A percentile compares a stretch with the other conserved stretches of the same genome.
These are phyloP conservation scores for Dendrolimus kikuchii DNA, from an alignment of 1,140 invertebrate genomes.

Conservation along the genomic window DNA sequence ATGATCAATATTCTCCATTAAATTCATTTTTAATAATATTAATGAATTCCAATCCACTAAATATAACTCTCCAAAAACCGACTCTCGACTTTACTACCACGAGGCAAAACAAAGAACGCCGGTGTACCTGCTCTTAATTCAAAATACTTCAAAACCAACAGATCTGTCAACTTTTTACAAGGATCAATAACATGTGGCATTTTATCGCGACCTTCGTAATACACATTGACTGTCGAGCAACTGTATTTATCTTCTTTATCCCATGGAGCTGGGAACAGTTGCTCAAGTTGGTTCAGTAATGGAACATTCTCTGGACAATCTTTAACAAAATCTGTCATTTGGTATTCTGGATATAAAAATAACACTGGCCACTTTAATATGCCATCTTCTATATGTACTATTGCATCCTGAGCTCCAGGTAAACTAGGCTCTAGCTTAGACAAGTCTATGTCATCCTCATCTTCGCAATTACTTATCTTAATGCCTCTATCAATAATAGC, in stretches of 20 bases:
- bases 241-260: slow-evolving; percentile 82
- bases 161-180: slow-evolving; percentile 74
- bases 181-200: slow-evolving; percentile 77
- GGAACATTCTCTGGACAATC: slow-evolving; percentile 78
- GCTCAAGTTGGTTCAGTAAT: slow-evolving; percentile 43
- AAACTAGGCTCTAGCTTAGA: slow-evolving; percentile 75
- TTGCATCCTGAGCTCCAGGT: slow-evolving; percentile 74
- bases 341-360: slow-evolving; percentile 53
- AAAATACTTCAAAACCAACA: slow-evolving; percentile 77
- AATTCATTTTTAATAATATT: too few species aligned
- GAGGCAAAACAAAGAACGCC: slow-evolving; percentile 49
- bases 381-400: slow-evolving; percentile 83
- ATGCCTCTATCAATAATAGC: slow-evolving; percentile 59
- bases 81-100: slow-evolving; percentile 41
- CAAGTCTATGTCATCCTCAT: slow-evolving; percentile 62
- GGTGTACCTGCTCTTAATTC: slow-evolving; percentile 58
- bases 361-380: slow-evolving; percentile 72
- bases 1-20: too few species aligned
- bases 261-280: slow-evolving; percentile 84
- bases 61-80: slow-evolving; percentile 49
- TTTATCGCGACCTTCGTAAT: slow-evolving; percentile 83
- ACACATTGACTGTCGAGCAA: slow-evolving; percentile 79
- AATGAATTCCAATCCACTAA: slow-evolving; percentile 13
- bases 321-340: slow-evolving; percentile 72
- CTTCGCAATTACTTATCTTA: slow-evolving; percentile 52